Conservation (phyloP, 2,888 invertebrate genomes). For the Harmothoe impar region DNA sequence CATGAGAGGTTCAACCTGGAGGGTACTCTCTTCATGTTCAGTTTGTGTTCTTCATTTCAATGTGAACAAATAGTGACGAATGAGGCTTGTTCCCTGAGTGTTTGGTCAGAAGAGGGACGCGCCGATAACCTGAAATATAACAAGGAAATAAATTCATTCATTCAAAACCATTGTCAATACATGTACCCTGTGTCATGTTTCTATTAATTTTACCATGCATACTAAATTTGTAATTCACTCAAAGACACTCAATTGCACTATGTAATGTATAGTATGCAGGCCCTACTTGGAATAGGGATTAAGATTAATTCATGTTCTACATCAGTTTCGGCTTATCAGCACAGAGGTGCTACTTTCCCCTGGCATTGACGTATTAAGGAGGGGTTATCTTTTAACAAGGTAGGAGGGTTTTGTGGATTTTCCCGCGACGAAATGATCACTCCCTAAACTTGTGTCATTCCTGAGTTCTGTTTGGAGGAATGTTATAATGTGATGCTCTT, state of each 20-base stretch:
- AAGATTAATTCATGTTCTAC: background rate
- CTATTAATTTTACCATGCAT: background rate
- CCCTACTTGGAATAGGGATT: background rate
- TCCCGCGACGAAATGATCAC: too few species aligned
- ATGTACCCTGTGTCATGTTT: too few species aligned
- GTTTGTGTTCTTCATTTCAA: constrained; percentile 61
- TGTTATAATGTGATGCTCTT: too few species aligned
- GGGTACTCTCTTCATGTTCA: background rate
- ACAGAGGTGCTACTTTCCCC: too few species aligned
- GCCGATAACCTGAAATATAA: constrained; percentile 68
- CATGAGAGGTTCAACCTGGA: background rate
- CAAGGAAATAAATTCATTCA: background rate
- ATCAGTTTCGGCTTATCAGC: too few species aligned
- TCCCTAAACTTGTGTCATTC: too few species aligned
- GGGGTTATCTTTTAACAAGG: too few species aligned
- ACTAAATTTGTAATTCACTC: background rate
- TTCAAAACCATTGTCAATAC: background rate
- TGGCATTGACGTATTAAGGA: too few species aligned
- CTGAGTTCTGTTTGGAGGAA: too few species aligned
- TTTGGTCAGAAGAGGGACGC: constrained; percentile 70
- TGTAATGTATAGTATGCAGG: too few species aligned
- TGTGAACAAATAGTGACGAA: constrained; percentile 69
- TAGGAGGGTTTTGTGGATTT: too few species aligned
- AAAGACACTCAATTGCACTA: background rate
- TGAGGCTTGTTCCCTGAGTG: constrained; percentile 67